Evolutionary conservation across 2,113 vertebrate genomes (phyloP), one percentile per base, ranked within the genome.

Genomic region (Malurus melanocephalus): DNA sequence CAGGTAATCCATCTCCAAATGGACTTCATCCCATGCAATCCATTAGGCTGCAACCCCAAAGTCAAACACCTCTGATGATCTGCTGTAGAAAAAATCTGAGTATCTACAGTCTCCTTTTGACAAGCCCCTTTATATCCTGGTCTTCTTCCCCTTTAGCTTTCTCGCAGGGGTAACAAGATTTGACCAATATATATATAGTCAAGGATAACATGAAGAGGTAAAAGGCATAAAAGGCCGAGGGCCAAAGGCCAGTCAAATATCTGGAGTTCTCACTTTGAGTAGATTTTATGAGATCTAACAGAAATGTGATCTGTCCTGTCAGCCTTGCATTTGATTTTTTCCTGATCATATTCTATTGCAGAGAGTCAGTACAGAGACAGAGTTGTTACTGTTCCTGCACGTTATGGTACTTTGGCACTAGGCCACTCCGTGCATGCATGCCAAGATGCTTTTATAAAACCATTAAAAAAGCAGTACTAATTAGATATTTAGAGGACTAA

Each of bases 371-470:
- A 80, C 56, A 87, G 93, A 95, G 91, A 93, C 51, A 55, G 87
- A 93, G 85, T 94, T 92, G 87, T 92, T 89, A 69, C 83, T 87
- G 67, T 74, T 89, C 66, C 72, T 87, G 56, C 56, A 86, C n/a
- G 45, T 88, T 85, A 77, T 92, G 89, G 92, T 57, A 53, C 55
- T 48, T 73, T 96, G 96, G 96, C 93, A 32, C 60, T 53, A 62
- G 53, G 94, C 93, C 95, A 95, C 92, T 91, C 62, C 49, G n/a
- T 57, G 64, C 57, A 78, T 78, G 53, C 60, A 45, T 89, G 93
- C 95, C 96, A 97, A 92, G 85, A 93, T 79, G 94, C 88, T 96
- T 96, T 95, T 95, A 96, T 89, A 94, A 95, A 95, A 88, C 84
- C 88, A 94, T 94, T 96, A 26, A 85, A 95, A 93, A 94, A 91